Base-by-base conservation (phyloP, 2,888 invertebrate genomes). In the Calameuta pallipes region DNA sequence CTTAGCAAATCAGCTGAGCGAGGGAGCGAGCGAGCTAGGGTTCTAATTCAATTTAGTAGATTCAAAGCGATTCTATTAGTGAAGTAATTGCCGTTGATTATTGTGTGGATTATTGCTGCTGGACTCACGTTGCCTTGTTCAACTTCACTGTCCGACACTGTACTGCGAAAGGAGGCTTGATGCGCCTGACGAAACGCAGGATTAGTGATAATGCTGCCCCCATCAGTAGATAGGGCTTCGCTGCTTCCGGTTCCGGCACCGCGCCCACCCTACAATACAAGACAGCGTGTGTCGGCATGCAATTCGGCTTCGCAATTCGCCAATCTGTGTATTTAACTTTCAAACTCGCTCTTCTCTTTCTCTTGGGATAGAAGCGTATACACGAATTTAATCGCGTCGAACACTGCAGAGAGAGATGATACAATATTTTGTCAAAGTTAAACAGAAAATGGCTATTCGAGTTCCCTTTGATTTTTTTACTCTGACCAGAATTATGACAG, bases 61-160 rank as follows among this genome's bases (percentile, higher is more conserved):
- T 56, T 56, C 56, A 23, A 56, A 56, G 56, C 9, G 23, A 56
- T 56, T 56, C 56, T 56, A 56, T 23, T 56, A 23, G 56, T 56
- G 23, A 56, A 9, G 56, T 56, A 56, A 56, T 33, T 71, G 71
- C 71, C 11, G 3, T 71, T 30, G 34, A 71, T 30, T 33, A 11
- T 31, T 74, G 31, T 69, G 35, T 69, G 68, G 33, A 73, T 34
- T 37, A 31, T 56, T 56, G 56, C 56, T 23, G 69, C 0, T 36
- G 86, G 92, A 94, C 95, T 95, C 94, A 97, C 97, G 94, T 96
- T 96, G 92, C 96, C 95, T 91, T 96, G 95, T 93, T 97, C 96
- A 91, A 97, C 96, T 93, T 98, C 98, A 90, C 97, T 98, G 92
- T 98, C 98, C 87, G 98, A 98, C 89, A 98, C 96, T 86, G 98